Base-by-base conservation (phyloP, 2,113 vertebrate genomes). In the Amphiprion percula region DNA sequence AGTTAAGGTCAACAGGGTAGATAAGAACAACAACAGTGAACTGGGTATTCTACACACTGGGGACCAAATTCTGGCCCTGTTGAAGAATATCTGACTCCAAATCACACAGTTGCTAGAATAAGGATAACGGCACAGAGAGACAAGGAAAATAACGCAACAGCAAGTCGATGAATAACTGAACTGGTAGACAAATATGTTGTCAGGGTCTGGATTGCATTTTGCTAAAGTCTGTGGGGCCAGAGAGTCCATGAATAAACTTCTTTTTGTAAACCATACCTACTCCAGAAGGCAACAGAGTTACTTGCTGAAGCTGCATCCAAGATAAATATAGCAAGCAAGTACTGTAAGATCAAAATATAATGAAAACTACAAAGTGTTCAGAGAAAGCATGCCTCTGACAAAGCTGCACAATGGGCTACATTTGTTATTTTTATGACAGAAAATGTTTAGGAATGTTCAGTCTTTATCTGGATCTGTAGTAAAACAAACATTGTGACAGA, bases 251-350 rank as follows among this genome's bases (percentile, higher is more conserved):
- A 68, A 68, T 64, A 69, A 44, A 66, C 28, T 58, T 55, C 37
- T 69, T 64, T 74, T 17, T 77, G 47, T 73, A 78, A 82, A 55
- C 41, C 17, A 67, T 73, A 88, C 63, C 60, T 67, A 67, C 64
- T 80, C 54, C 39, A 66, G 26, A 9, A 71, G 62, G 76, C 52
- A 81, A 23, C 10, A 53, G 1, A 33, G 54, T 74, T 55, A 77
- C 52, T 66, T 60, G 66, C 55, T 70, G 12, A 47, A 74, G 30
- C 19, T 44, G 62, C 68, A 50, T 78, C 77, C 85, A 76, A 80
- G 78, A 85, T 58, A 83, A 88, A 86, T 30, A 75, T 24, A 10
- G 76, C 65, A 77, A 88, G 79, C 68, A 84, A 68, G 37, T 55
- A n/a, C n/a, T 50, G 44, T 37, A 26, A 56, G 26, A 68, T 73